Base-by-base conservation (phyloP, 2,797 vertebrate genomes). In the Coregonus sp. region DNA sequence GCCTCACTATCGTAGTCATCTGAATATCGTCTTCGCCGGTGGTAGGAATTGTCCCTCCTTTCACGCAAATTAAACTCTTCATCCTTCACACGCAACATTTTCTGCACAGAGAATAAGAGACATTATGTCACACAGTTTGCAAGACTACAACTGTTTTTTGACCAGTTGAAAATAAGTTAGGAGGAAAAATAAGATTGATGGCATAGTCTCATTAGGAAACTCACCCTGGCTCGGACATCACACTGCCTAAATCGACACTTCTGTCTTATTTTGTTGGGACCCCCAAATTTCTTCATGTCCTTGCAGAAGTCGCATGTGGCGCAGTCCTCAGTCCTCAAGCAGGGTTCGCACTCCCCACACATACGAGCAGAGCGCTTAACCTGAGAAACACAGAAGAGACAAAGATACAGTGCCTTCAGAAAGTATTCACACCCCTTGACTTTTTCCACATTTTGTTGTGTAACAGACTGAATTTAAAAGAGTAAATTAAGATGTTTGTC, bases 231-330 rank as follows among this genome's bases (percentile, higher is more conserved):
- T 75, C 97, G 95, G 31, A 98, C 96, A 76, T 96, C 96, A 90
- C 97, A 99, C 82, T 99, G 97, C 54, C 97, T 93, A 67, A 98
- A 95, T 20, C 97, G 93, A 74, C 97, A 99, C 88, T 99, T 99
- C 91, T 99, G 97, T 4, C 97, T 92, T 88, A 99, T 98, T 91
- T 98, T 99, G 90, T 99, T 99, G 20, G 97, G 97, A 1, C 97
- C 97, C 15, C 97, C 97, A 14, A 98, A 99, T 63, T 99, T 99
- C 89, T 99, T 99, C 97, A 99, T 99, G 93, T 99, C 97, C 54
- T 97, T 96, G 82, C 97, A 99, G 89, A 99, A 99, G 82, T 99
- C 97, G 76, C 97, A 99, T 73, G 96, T 95, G 0, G 97, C 95
- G 65, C 97, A 98, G 89, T 99, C 97, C 79, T 97, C 97, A 0